Percentiles rank a stretch among this genome's conserved stretches.
phyloP scores from a whole-genome alignment of 1,140 invertebrate genomes.

The Leptestheria dahalacensis region DNA sequence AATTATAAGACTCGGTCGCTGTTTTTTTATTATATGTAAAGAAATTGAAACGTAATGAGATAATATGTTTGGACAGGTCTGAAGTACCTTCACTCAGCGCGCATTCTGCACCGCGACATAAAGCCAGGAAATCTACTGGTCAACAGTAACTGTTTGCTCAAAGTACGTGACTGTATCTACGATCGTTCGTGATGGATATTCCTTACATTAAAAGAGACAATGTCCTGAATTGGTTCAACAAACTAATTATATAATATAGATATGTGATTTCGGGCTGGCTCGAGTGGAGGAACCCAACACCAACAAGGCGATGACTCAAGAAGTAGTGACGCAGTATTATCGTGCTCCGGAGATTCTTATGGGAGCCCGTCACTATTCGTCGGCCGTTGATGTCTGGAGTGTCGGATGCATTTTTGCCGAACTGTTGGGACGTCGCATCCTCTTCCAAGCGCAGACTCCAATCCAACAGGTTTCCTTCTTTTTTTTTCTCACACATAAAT shows the following conservation, averaged over 20 bases:
- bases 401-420: conserved; percentile 99
- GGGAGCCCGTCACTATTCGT: conserved; percentile 93
- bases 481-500: too few species aligned
- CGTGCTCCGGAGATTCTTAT: conserved; percentile 95
- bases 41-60: too few species aligned
- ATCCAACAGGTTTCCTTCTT: conserved; percentile 54
- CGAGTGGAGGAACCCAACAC: conserved; percentile 85
- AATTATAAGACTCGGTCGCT: too few species aligned
- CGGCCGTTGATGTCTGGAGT: conserved; percentile 94
- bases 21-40: too few species aligned
- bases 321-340: conserved; percentile 98
- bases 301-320: conserved; percentile 92
- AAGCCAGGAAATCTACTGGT: conserved; percentile 98
- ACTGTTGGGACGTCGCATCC: conserved; percentile 78
- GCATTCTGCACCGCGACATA: conserved; percentile 95
- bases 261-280: conserved; percentile 95
- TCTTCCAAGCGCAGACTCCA: conserved; percentile 92
- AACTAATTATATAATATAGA: conserved; percentile 34
- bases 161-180: conserved; percentile 39
- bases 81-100: conserved; percentile 94
- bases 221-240: too few species aligned
- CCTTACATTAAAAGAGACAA: too few species aligned
- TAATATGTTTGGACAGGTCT: conserved; percentile 47
- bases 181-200: conserved; percentile 1
- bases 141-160: conserved; percentile 95